Evolutionary conservation across 2,113 vertebrate species (phyloP).

Genomic region (Cranoglanis bouderius): DNA sequence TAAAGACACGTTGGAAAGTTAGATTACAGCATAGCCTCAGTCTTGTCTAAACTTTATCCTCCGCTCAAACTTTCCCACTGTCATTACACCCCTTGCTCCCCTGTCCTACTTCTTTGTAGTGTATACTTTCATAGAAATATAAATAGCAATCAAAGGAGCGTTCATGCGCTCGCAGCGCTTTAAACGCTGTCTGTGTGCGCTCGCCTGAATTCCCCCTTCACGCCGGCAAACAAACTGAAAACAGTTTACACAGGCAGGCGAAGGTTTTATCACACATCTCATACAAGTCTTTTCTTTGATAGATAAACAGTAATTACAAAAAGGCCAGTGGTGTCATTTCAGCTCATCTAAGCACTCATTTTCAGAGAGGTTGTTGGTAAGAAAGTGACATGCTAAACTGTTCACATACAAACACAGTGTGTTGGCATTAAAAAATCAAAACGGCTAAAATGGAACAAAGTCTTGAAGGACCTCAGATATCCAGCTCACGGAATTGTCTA

Average conservation of each 20-base stretch:
- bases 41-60: constrained; percentile 44
- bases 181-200: not conserved
- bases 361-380: not conserved
- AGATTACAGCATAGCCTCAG: constrained; percentile 30
- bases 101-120: constrained; percentile 22
- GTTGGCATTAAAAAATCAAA: too few species aligned
- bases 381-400: not conserved
- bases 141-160: constrained; percentile 39
- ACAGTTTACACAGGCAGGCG: constrained; percentile 22
- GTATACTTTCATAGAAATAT: constrained; percentile 26
- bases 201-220: constrained; percentile 26
- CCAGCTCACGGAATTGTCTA: not conserved
- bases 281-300: not conserved
- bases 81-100: constrained; percentile 25
- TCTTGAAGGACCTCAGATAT: not conserved
- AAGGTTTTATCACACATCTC: constrained; percentile 20
- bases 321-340: not conserved
- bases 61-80: constrained; percentile 36
- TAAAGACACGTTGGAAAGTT: constrained; percentile 22
- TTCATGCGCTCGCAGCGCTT: constrained; percentile 14
- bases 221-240: not conserved
- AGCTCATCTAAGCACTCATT: not conserved
- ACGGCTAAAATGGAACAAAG: not conserved
- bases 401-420: not conserved
- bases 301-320: constrained; percentile 6